Percentiles rank a stretch among this genome's conserved stretches.
Conservation (phyloP, 2,888 invertebrate genomes). For the Deilephila elpenor region DNA sequence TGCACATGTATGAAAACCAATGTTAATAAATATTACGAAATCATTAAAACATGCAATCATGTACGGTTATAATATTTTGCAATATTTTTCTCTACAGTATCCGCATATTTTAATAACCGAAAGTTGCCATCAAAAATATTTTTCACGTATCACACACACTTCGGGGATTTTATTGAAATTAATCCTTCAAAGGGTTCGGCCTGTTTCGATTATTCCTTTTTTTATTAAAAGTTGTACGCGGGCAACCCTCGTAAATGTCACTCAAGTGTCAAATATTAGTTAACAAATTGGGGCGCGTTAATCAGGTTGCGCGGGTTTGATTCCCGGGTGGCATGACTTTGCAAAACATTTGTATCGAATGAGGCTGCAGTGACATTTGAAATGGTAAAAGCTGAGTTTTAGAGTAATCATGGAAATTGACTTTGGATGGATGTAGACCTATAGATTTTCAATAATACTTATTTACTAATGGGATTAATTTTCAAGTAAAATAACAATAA, state of each 20-base stretch:
- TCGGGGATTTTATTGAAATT: conserved; percentile 8
- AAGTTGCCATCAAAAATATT: not conserved
- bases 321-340: conserved; percentile 43
- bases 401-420: not conserved
- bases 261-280: conserved; percentile 61
- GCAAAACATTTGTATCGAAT: not conserved
- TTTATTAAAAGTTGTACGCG: conserved; percentile 26
- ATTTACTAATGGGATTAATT: too few relatives aligned
- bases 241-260: conserved; percentile 53
- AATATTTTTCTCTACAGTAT: too few relatives aligned
- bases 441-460: too few relatives aligned
- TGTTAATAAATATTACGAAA: too few relatives aligned
- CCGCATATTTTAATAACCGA: too few relatives aligned
- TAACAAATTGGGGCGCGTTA: conserved; percentile 56
- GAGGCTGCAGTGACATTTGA: not conserved
- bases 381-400: not conserved
- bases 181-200: conserved; percentile 6
- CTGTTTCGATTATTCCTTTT: conserved; percentile 15
- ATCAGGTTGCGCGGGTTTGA: conserved; percentile 46
- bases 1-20: too few relatives aligned
- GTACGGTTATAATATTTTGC: too few relatives aligned
- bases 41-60: too few relatives aligned
- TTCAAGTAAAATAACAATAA: too few relatives aligned
- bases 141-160: not conserved
- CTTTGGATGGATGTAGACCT: too few relatives aligned